Percentiles rank a stretch among this genome's conserved stretches.
These are phyloP conservation scores for Drosophila kuntzei DNA, from an alignment of 2,888 invertebrate species.

Conservation along the genomic window DNA sequence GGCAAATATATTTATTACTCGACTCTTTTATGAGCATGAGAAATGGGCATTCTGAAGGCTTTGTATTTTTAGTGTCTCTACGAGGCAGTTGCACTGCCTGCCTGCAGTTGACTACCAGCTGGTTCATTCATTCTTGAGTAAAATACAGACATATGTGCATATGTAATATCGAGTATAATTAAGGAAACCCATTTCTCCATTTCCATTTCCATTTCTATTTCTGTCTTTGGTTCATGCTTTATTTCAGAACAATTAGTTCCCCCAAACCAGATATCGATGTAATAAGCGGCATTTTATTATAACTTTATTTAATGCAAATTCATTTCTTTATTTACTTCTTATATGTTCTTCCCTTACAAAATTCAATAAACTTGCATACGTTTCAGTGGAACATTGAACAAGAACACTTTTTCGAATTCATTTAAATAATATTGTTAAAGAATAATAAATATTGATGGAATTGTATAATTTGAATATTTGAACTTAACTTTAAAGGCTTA, in stretches of 20 bases:
- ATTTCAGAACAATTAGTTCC: background rate
- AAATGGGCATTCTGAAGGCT: conserved; percentile 23
- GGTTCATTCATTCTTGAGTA: background rate
- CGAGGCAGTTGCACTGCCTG: conserved; percentile 3
- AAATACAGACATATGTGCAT: too few species aligned
- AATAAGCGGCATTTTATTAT: background rate
- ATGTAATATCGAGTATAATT: background rate
- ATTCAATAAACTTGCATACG: too few species aligned
- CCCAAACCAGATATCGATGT: background rate
- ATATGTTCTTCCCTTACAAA: too few species aligned
- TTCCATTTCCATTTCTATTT: conserved; percentile 7
- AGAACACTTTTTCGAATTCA: too few species aligned
- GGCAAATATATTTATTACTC: conserved; percentile 30
- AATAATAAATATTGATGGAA: too few species aligned
- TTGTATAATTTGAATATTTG: too few species aligned
- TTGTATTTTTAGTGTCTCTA: conserved; percentile 20
- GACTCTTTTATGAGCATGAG: conserved; percentile 39
- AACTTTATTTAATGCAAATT: too few species aligned
- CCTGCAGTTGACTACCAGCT: background rate
- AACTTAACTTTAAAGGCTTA: too few species aligned
- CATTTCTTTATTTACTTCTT: too few species aligned
- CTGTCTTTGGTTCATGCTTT: conserved; percentile 1
- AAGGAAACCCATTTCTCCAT: conserved; percentile 12
- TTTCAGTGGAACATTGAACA: too few species aligned
- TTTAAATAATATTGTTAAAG: too few species aligned